Evolutionary conservation across 2,797 vertebrate species (phyloP), one percentile per base, ranked within the genome.

Genomic region (Florisuga fusca): DNA sequence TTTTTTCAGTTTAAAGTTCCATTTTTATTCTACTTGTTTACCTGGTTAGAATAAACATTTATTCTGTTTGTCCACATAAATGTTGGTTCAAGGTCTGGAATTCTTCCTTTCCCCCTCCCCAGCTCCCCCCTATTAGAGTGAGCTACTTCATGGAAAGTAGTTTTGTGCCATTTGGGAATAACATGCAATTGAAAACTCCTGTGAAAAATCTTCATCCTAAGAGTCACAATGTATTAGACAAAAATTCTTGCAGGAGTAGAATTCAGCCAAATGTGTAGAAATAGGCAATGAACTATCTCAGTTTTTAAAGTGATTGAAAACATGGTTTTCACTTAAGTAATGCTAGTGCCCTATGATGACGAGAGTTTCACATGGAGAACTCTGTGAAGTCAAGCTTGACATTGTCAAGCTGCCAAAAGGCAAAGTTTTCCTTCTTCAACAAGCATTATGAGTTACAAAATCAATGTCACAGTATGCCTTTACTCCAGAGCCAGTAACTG

Each of bases 51-150:
- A 45, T 31, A 55, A 71, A 55, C 25, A 29, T 3, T 51, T 80
- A n/a, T 11, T 67, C 17, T 43, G 7, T 71, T 66, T 76, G 36
- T 34, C 72, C 27, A 14, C 2, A 1, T 11, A 72, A 13, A 33
- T 20, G 15, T 48, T 67, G 13, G 57, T 46, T 66, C 36, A 46
- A 36, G 29, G 5, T 46, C 26, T 58, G 61, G 21, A 38, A 29
- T 68, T 50, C 46, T 29, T 19, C 1, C 1, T 4, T 3, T 6
- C 5, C 3, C 9, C 4, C 20, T 2, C 1, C 21, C 8, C 1
- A 3, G 2, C 7, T 59, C 13, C 13, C 38, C 38, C 38, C 13
- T 41, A 41, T 68, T 54, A 9, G 34, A 67, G 41, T 31, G 36
- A 67, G 27, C 20, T 43, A 13, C 1, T 1, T 33, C 36, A 63